Conservation (phyloP, 2,113 vertebrate genomes). For the Cryptoleucopteryx plumbea region DNA sequence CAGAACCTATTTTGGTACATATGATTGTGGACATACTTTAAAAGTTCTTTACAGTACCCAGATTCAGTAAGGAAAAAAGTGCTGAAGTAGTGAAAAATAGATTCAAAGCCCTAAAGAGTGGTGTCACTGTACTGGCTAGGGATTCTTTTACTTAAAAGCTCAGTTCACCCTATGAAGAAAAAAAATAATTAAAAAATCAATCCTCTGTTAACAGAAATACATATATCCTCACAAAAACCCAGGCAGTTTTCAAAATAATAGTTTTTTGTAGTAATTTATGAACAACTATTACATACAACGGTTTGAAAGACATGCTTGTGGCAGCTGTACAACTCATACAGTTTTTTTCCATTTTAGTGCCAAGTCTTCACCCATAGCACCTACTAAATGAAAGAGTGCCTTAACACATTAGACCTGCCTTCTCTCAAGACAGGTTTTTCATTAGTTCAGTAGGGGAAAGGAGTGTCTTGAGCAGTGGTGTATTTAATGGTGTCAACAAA, state of each 20-base stretch:
- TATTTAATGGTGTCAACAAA: background rate
- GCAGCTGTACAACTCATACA: background rate
- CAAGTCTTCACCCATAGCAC: background rate
- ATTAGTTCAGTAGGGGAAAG: background rate
- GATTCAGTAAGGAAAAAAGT: background rate
- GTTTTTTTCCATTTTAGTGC: background rate
- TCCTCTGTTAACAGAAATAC: background rate
- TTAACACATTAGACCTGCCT: background rate
- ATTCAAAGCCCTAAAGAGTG: background rate
- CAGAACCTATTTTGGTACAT: background rate
- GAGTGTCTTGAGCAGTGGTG: background rate
- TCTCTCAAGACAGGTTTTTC: background rate
- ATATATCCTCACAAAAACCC: background rate
- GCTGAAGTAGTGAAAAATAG: background rate
- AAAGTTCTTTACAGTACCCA: background rate
- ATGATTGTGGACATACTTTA: background rate
- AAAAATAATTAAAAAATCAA: background rate
- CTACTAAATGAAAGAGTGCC: background rate
- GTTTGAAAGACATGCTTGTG: background rate
- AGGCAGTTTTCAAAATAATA: background rate
- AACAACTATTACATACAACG: background rate
- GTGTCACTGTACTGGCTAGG: background rate
- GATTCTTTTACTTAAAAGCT: background rate
- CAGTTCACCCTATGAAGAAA: background rate
- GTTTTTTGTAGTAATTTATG: background rate